Evolutionary conservation across 2,888 invertebrate genomes (phyloP).

Genomic region (Coelopa pilipes): DNA sequence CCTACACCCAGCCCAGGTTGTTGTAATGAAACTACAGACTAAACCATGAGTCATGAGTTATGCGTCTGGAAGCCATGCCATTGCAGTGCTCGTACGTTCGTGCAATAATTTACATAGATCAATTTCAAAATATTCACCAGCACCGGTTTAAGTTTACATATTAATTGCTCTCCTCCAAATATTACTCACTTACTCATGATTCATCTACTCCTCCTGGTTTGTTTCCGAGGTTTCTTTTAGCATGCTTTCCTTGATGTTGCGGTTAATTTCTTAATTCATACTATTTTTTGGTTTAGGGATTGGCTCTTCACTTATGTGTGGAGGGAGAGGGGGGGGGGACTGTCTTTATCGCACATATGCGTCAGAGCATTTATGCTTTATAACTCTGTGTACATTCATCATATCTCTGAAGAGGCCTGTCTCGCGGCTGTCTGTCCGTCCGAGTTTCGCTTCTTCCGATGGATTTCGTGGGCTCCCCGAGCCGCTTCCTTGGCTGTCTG

Average conservation of each 20-base stretch:
- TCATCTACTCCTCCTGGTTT: neutral
- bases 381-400: neutral
- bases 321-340: neutral
- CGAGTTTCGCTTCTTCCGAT: neutral
- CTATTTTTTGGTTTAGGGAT: neutral
- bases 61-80: neutral
- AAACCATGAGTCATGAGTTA: neutral
- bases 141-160: constrained; percentile 16
- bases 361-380: neutral
- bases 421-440: neutral
- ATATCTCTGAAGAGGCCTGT: neutral
- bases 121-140: constrained; percentile 12
- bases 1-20: neutral
- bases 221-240: neutral
- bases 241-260: neutral
- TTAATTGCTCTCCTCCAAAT: neutral
- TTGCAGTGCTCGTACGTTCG: neutral
- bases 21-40: neutral
- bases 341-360: neutral
- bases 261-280: neutral
- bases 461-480: neutral
- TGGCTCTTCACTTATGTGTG: neutral
- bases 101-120: neutral
- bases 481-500: neutral
- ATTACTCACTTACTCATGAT: constrained; percentile 14